Percentiles rank a stretch among this genome's conserved stretches.
Evolutionary conservation across 2,113 vertebrate genomes (phyloP).

Genomic region (Oryctolagus cuniculus): DNA sequence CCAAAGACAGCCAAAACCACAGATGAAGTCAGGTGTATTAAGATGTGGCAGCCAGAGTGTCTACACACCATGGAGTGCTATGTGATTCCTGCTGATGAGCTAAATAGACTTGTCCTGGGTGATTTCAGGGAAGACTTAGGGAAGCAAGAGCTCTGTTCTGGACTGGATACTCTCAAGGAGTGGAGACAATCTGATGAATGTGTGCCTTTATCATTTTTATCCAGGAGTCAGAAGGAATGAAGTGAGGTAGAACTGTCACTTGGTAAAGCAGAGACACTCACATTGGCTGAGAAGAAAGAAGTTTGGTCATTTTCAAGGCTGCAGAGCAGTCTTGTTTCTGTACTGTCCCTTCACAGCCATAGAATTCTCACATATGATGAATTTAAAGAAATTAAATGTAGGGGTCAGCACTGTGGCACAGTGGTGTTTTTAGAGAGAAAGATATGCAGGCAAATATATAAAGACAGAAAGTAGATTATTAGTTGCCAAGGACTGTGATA

Average conservation of each 20-base stretch:
- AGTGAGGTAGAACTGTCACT: neutral
- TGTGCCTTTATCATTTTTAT: neutral
- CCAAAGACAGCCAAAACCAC: neutral
- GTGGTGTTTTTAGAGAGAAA: too few species aligned
- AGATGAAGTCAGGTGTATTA: neutral
- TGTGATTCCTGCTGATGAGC: neutral
- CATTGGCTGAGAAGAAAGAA: neutral
- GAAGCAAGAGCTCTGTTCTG: neutral
- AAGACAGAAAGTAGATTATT: too few species aligned
- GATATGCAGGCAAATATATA: too few species aligned
- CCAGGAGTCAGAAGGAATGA: neutral
- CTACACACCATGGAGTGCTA: neutral
- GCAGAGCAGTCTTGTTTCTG: neutral
- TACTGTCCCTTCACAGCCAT: neutral
- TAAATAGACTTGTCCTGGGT: neutral
- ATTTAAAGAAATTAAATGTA: neutral
- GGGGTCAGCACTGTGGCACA: too few species aligned
- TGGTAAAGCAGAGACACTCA: constrained; percentile 40
- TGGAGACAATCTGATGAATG: neutral
- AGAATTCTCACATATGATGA: neutral
- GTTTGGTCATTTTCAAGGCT: neutral
- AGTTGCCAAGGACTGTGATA: too few species aligned
- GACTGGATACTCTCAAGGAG: neutral
- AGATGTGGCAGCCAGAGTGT: neutral
- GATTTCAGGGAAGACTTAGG: neutral